Percentiles rank a stretch among this genome's conserved stretches.
These are phyloP conservation scores for Drosophila multiciliata DNA, from an alignment of 2,888 invertebrate genomes.

Conservation along the genomic window DNA sequence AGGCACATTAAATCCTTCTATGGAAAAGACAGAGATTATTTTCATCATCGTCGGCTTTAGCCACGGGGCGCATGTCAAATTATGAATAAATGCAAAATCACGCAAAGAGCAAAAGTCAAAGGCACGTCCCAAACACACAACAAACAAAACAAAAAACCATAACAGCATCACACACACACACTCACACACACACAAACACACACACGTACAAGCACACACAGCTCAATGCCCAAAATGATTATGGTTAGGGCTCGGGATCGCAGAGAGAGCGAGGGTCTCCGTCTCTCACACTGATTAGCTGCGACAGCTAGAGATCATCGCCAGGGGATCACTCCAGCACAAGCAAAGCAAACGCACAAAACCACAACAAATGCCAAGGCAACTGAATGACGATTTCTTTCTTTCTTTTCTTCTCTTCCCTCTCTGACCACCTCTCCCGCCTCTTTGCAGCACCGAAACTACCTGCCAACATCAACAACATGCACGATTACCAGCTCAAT, in stretches of 20 bases:
- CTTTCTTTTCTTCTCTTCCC: conserved; percentile 36
- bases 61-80: conserved; percentile 83
- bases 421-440: conserved; percentile 19
- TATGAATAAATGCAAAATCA: conserved; percentile 81
- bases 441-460: conserved; percentile 88
- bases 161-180: conserved; percentile 21
- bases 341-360: conserved; percentile 47
- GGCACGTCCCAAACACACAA: conserved; percentile 46
- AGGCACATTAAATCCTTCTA: conserved; percentile 79
- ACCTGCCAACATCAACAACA: conserved; percentile 84
- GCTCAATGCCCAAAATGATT: conserved; percentile 47
- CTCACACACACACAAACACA: conserved; percentile 25
- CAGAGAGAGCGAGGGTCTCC: conserved; percentile 22
- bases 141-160: conserved; percentile 5
- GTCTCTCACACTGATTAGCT: conserved; percentile 81
- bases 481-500: conserved; percentile 86
- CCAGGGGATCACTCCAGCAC: conserved; percentile 65
- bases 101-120: conserved; percentile 73
- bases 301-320: conserved; percentile 83
- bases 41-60: conserved; percentile 82
- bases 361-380: conserved; percentile 50
- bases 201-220: conserved; percentile 23
- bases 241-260: conserved; percentile 31
- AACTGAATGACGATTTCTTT: conserved; percentile 54
- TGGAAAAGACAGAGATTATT: conserved; percentile 75